phyloP scores from a whole-genome alignment of 2,797 vertebrate genomes.

The Phylloscopus collybita region DNA sequence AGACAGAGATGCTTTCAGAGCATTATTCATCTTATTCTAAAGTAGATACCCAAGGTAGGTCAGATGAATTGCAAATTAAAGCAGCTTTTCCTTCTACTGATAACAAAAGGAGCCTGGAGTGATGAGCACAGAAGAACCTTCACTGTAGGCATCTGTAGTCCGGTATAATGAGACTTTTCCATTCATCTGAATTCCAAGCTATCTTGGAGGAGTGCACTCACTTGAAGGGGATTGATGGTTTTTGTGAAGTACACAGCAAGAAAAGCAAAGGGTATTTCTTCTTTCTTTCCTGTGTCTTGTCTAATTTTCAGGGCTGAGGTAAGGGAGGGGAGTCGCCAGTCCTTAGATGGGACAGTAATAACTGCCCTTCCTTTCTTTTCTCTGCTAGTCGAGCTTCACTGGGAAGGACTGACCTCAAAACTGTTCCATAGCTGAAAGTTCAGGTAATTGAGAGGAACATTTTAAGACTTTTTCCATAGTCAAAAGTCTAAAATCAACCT shows the following conservation, averaged over 20 bases:
- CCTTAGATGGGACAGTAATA: neutral
- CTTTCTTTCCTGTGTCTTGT: neutral
- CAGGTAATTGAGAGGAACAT: neutral
- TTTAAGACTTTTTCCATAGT: neutral
- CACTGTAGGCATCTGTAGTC: neutral
- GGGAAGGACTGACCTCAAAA: neutral
- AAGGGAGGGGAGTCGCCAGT: neutral
- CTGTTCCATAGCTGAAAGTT: neutral
- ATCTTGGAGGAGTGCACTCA: neutral
- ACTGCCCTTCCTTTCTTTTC: neutral
- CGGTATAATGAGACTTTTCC: neutral
- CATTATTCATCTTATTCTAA: constrained; percentile 17
- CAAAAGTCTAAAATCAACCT: neutral
- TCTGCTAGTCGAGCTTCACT: neutral
- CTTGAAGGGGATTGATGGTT: neutral
- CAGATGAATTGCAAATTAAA: constrained; percentile 23
- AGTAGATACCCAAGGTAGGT: neutral
- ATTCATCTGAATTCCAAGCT: neutral
- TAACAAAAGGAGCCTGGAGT: neutral
- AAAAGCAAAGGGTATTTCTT: neutral
- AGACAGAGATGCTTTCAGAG: constrained; percentile 7
- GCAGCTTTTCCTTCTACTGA: neutral
- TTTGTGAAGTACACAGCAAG: neutral
- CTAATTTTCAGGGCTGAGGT: neutral
- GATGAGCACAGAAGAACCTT: neutral